Evolutionary conservation across 2,888 invertebrate genomes (phyloP).

Genomic region (Lysandra coridon): DNA sequence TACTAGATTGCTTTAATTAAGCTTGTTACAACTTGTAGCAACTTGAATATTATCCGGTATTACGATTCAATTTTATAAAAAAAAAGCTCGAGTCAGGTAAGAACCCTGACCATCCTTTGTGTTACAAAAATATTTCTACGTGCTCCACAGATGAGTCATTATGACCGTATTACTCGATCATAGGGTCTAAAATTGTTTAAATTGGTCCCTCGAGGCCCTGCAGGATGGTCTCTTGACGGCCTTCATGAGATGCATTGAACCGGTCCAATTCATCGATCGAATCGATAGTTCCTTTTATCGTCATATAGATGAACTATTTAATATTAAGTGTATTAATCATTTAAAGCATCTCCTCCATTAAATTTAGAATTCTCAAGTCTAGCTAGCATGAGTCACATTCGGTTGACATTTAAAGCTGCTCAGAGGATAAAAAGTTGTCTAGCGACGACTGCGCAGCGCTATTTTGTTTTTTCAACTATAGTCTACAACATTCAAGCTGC

Average conservation of each 20-base stretch:
- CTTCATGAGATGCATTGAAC: conserved; percentile 76
- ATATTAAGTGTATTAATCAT: conserved; percentile 7
- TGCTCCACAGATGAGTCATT: background rate
- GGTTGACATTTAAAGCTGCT: conserved; percentile 32
- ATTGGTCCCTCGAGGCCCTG: conserved; percentile 56
- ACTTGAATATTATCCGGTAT: conserved; percentile 12
- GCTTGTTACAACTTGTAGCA: conserved; percentile 8
- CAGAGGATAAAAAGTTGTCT: conserved; percentile 44
- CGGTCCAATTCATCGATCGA: conserved; percentile 60
- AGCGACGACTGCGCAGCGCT: conserved; percentile 57
- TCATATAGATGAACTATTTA: conserved; percentile 24
- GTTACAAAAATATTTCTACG: conserved; percentile 30
- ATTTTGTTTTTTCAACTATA: conserved; percentile 59
- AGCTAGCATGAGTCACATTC: conserved; percentile 29
- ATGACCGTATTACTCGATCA: conserved; percentile 42
- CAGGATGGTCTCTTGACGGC: conserved; percentile 71
- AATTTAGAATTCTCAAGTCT: conserved; percentile 12
- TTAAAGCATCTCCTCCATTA: background rate
- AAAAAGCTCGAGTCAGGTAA: conserved; percentile 30
- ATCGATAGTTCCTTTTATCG: conserved; percentile 46
- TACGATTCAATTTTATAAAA: conserved; percentile 28
- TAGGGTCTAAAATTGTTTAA: conserved; percentile 35
- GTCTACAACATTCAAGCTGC: conserved; percentile 70
- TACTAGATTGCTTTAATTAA: background rate
- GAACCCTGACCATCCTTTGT: conserved; percentile 29